Base-by-base conservation (phyloP, 1,140 invertebrate species). In the Lordiphosa mommai region DNA sequence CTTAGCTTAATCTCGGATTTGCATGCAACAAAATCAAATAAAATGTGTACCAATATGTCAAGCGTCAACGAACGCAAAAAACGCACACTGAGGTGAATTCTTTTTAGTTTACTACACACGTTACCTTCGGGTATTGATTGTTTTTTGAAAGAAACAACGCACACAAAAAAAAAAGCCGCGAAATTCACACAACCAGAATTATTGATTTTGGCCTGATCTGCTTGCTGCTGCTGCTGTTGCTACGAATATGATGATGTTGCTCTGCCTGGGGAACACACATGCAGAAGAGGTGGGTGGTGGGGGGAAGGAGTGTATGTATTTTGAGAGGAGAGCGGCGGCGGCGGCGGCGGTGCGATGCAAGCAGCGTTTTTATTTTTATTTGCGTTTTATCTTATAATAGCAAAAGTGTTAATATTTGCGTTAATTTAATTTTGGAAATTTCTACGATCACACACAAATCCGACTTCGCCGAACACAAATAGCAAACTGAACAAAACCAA, bases 121-220 rank as follows among this genome's bases (percentile, higher is more conserved):
- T 80, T 80, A 80, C 76, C 76, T 80, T 80, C 76, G 76, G 76
- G 76, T 80, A 80, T 80, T 80, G 76, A 80, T 80, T 80, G 77
- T 82, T 65, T 82, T 77, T 82, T 82, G 60, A 82, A 82, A 59
- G 55, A 76, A 79, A 80, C 23, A 27, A 27, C 23, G 23, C 4
- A 82, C 76, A 66, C 76, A 80, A 80, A 80, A 80, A 74, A 65
- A 66, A 66, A 80, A 60, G 71, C 76, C 76, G 76, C 76, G 76
- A 80, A 80, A 80, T 76, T 47, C 71, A 71, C 76, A 80, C 76
- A 82, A 80, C 66, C 63, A 82, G 23, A 72, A 80, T 80, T 80
- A 80, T 80, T 82, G 76, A 80, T 80, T 80, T 80, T 80, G 51
- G 70, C 64, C 65, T 58, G 66, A 60, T 34, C 46, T 48, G 36